These are phyloP conservation scores for Shinisaurus crocodilurus DNA, from an alignment of 2,113 vertebrate genomes.

Conservation along the genomic window DNA sequence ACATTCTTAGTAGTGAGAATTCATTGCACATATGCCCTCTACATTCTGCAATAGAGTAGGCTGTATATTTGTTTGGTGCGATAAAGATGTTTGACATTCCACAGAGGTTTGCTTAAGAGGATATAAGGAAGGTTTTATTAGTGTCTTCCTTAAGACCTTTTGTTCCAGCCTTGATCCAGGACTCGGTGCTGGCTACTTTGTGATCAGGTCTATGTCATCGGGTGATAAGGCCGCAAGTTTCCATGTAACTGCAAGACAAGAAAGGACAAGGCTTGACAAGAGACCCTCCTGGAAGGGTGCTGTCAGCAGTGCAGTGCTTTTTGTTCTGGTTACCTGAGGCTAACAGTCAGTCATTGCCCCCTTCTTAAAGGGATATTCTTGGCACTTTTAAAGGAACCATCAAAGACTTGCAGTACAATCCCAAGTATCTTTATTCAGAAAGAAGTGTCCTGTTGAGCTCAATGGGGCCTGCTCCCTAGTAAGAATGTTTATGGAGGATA, in stretches of 20 bases:
- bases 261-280: neutral
- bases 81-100: neutral
- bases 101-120: conserved; percentile 23
- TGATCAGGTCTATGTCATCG: conserved; percentile 28
- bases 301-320: conserved; percentile 6
- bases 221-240: conserved; percentile 27
- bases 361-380: neutral
- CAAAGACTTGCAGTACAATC: neutral
- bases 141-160: neutral
- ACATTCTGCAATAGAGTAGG: neutral
- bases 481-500: too few species aligned
- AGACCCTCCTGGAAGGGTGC: neutral
- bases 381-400: neutral
- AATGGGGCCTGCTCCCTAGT: neutral
- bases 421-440: neutral
- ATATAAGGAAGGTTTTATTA: conserved; percentile 15
- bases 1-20: conserved; percentile 19
- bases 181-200: conserved; percentile 16
- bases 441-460: neutral
- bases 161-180: neutral
- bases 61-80: neutral
- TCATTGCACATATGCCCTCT: neutral
- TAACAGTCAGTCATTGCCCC: neutral
- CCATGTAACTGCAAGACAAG: conserved; percentile 13
- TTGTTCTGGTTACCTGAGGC: conserved; percentile 23